These are phyloP conservation scores for Leptopilina myrica DNA, from an alignment of 2,888 invertebrate species.

Conservation along the genomic window DNA sequence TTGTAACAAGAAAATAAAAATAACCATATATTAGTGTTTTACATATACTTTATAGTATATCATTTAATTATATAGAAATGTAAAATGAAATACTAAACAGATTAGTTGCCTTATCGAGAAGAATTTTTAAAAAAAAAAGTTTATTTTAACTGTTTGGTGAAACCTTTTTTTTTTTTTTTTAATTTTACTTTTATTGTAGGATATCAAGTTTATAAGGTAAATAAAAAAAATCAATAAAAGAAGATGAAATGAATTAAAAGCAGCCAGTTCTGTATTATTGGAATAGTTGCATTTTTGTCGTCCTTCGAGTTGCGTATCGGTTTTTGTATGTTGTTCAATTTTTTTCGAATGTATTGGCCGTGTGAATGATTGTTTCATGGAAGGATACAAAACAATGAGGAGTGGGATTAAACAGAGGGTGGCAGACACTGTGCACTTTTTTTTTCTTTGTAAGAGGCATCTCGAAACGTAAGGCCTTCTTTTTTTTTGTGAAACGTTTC, in stretches of 20 bases:
- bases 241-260: constrained; percentile 53
- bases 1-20: constrained; percentile 76
- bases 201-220: constrained; percentile 67
- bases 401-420: constrained; percentile 60
- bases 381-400: constrained; percentile 38
- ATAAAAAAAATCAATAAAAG: constrained; percentile 64
- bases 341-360: constrained; percentile 50
- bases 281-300: constrained; percentile 33
- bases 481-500: neutral
- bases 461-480: constrained; percentile 53
- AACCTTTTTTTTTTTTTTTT: constrained; percentile 42
- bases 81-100: constrained; percentile 66
- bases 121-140: constrained; percentile 57
- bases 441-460: constrained; percentile 52
- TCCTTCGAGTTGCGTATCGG: constrained; percentile 25
- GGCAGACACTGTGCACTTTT: constrained; percentile 68
- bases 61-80: constrained; percentile 73
- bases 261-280: constrained; percentile 30
- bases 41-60: constrained; percentile 74
- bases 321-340: constrained; percentile 41
- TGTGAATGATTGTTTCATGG: constrained; percentile 50
- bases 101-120: constrained; percentile 73
- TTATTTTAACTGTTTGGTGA: constrained; percentile 67
- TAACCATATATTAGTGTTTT: constrained; percentile 77
- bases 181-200: constrained; percentile 60